A percentile compares a stretch with the other conserved stretches of the same genome.
These are phyloP conservation scores for Aelia acuminata DNA, from an alignment of 2,888 invertebrate species.

Conservation along the genomic window DNA sequence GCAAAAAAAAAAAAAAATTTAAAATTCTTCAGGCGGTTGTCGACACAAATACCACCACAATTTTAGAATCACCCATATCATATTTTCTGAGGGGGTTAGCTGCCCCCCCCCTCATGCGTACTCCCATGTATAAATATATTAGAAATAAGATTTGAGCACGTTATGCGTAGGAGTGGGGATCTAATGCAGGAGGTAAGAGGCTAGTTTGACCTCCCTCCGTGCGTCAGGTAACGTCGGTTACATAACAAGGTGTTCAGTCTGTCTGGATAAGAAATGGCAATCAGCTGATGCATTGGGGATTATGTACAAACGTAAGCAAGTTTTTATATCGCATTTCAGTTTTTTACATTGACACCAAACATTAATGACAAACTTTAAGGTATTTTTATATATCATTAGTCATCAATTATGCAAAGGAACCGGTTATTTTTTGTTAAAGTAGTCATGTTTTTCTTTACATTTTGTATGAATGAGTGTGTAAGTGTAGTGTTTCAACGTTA, in stretches of 20 bases:
- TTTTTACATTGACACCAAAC: background rate
- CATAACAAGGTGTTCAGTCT: conserved; percentile 17
- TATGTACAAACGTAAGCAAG: background rate
- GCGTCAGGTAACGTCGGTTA: background rate
- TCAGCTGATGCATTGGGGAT: conserved; percentile 2
- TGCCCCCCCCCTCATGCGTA: too few relatives aligned
- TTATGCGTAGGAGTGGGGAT: background rate
- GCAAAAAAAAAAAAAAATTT: too few relatives aligned
- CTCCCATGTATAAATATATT: too few relatives aligned
- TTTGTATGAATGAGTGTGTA: background rate
- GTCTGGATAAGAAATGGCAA: background rate
- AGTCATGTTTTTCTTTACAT: background rate
- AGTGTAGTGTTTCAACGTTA: background rate
- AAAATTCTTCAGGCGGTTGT: too few relatives aligned
- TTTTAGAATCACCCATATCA: too few relatives aligned
- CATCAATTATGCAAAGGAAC: background rate
- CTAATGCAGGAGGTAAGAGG: background rate
- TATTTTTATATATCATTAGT: too few relatives aligned
- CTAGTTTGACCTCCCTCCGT: background rate
- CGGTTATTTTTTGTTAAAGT: background rate
- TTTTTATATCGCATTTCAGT: background rate
- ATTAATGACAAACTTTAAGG: too few relatives aligned
- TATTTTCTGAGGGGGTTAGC: too few relatives aligned
- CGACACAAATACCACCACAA: too few relatives aligned
- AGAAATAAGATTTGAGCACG: background rate